A percentile compares a stretch with the other conserved stretches of the same genome.
These are phyloP conservation scores for Opisthograptis luteolata DNA, from an alignment of 2,888 invertebrate species.

Conservation along the genomic window DNA sequence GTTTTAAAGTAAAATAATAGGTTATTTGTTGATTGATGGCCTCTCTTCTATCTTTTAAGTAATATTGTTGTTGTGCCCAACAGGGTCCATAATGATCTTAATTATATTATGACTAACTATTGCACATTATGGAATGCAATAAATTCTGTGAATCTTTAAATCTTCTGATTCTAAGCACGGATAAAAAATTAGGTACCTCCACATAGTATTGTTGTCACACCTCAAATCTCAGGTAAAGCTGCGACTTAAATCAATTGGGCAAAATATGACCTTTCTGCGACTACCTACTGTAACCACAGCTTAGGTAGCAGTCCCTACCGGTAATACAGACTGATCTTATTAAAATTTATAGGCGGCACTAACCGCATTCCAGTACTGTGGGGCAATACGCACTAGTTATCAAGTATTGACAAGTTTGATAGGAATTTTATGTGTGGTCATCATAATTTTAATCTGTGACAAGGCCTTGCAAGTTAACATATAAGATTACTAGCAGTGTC, in stretches of 20 bases:
- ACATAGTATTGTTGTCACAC: neutral
- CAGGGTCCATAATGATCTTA: no score
- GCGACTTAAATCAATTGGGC: slow-evolving; percentile 13
- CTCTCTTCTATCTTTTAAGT: no score
- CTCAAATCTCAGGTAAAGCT: neutral
- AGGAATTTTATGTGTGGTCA: slow-evolving; percentile 3
- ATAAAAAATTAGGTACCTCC: neutral
- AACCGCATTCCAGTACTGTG: slow-evolving; percentile 26
- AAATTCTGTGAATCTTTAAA: no score
- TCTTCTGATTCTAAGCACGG: no score
- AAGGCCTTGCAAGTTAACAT: neutral
- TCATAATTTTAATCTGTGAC: slow-evolving; percentile 7
- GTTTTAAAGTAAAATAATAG: no score
- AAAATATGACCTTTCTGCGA: slow-evolving; percentile 19
- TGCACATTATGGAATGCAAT: no score
- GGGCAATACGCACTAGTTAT: slow-evolving; percentile 9
- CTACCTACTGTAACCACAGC: slow-evolving; percentile 14
- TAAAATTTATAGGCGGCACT: slow-evolving; percentile 14
- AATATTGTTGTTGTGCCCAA: no score
- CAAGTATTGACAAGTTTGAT: slow-evolving; percentile 9
- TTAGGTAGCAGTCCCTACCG: slow-evolving; percentile 8
- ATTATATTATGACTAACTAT: no score
- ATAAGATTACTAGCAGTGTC: no score
- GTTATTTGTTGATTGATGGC: no score
- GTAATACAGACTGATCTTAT: slow-evolving; percentile 23